Percentiles rank a stretch among this genome's conserved stretches.
These are phyloP conservation scores for Corythornis vintsioides DNA, from an alignment of 2,113 vertebrate genomes.

Conservation along the genomic window DNA sequence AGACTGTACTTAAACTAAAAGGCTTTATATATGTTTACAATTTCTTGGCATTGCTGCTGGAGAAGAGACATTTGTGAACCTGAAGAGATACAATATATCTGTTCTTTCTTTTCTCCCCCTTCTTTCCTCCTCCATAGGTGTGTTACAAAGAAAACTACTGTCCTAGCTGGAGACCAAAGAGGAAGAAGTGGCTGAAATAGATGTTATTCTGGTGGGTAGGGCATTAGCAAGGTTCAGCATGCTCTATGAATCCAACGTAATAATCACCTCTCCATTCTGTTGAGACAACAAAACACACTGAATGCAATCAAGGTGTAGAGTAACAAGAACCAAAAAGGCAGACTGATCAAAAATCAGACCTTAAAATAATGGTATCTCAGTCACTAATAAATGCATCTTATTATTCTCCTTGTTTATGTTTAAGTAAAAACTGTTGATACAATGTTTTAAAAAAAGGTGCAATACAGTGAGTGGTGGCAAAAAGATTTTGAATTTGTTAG, in stretches of 20 bases:
- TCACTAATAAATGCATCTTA: neutral
- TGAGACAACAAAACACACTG: neutral
- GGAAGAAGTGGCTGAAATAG: neutral
- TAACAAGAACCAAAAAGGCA: neutral
- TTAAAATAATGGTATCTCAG: neutral
- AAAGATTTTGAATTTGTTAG: neutral
- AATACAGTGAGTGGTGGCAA: neutral
- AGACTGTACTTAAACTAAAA: constrained; percentile 22
- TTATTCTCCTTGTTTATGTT: neutral
- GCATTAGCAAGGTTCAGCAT: neutral
- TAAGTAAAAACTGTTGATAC: neutral
- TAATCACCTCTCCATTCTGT: neutral
- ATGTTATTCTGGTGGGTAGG: neutral
- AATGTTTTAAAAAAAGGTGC: neutral
- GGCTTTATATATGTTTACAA: constrained; percentile 10
- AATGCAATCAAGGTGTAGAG: neutral
- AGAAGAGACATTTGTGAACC: neutral
- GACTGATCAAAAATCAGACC: neutral
- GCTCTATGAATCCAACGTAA: neutral
- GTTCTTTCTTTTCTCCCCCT: accelerated
- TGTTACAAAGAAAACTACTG: neutral
- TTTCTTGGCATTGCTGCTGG: neutral
- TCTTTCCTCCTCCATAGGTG: accelerated
- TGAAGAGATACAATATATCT: neutral
- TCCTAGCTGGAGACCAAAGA: neutral